Evolutionary conservation across 2,888 invertebrate genomes (phyloP).

Genomic region (Thymelicus sylvestris): DNA sequence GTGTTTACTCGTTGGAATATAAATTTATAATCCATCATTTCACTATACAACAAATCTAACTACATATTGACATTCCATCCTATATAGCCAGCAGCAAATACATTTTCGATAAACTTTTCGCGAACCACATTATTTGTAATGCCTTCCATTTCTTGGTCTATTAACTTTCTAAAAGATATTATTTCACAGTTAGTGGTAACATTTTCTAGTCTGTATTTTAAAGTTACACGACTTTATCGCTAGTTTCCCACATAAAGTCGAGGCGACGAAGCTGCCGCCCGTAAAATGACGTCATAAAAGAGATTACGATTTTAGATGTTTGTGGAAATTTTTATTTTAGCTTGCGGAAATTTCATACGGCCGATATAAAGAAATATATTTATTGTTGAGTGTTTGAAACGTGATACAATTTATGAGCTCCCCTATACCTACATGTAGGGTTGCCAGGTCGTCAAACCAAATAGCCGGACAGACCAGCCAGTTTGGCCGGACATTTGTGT

Average conservation of each 20-base stretch:
- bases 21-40: no score
- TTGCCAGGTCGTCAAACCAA: no score
- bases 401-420: no score
- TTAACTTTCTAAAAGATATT: slow-evolving; percentile 8
- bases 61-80: neutral
- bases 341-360: slow-evolving; percentile 22
- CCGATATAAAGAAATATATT: neutral
- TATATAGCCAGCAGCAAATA: neutral
- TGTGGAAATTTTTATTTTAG: slow-evolving; percentile 38
- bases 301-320: slow-evolving; percentile 41
- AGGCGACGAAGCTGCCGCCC: slow-evolving; percentile 40
- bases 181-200: slow-evolving; percentile 16
- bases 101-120: neutral
- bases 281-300: slow-evolving; percentile 46
- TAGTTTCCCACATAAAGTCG: slow-evolving; percentile 35
- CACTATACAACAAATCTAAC: neutral
- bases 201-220: slow-evolving; percentile 27
- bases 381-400: neutral
- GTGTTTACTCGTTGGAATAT: no score
- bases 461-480: no score
- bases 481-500: no score
- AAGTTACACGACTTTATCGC: slow-evolving; percentile 30
- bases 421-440: no score
- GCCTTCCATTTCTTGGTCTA: neutral
- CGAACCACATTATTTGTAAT: neutral